Percentiles rank a stretch among this genome's conserved stretches.
These are phyloP conservation scores for Sakesphorus luctuosus DNA, from an alignment of 2,113 vertebrate genomes.

Conservation along the genomic window DNA sequence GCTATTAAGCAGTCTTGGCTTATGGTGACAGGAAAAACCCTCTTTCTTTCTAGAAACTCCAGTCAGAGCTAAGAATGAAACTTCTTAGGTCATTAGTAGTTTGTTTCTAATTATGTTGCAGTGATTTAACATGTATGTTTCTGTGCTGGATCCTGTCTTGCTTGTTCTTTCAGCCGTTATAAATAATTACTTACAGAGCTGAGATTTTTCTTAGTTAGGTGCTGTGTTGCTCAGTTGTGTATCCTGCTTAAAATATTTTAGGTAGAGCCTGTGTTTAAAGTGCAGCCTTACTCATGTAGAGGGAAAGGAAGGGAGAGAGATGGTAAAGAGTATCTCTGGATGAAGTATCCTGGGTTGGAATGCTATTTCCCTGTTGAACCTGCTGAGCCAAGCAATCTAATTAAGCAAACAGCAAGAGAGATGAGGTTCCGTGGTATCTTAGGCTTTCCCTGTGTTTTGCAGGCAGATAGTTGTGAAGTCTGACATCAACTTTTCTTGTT, in stretches of 20 bases:
- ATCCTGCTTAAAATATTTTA: background rate
- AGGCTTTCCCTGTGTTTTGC: background rate
- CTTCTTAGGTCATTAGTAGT: conserved; percentile 1
- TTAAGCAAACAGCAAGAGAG: background rate
- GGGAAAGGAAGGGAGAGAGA: background rate
- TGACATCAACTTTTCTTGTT: background rate
- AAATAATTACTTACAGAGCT: conserved; percentile 5
- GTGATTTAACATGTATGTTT: conserved; percentile 25
- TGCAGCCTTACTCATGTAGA: background rate
- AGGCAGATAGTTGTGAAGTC: background rate
- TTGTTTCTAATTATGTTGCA: conserved; percentile 16
- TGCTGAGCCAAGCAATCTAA: background rate
- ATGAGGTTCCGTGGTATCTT: background rate
- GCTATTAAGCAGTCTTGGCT: background rate
- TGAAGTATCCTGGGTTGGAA: background rate
- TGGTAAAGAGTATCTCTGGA: background rate
- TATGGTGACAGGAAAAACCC: background rate
- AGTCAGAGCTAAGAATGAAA: conserved; percentile 8
- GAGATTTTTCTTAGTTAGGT: conserved; percentile 29
- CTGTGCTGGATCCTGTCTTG: background rate
- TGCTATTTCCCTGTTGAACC: background rate
- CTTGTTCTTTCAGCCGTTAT: background rate
- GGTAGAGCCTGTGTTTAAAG: background rate
- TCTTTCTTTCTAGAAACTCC: conserved; percentile 26
- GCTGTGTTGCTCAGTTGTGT: background rate